phyloP scores from a whole-genome alignment of 2,797 vertebrate species.

The Danio albolineatus region DNA sequence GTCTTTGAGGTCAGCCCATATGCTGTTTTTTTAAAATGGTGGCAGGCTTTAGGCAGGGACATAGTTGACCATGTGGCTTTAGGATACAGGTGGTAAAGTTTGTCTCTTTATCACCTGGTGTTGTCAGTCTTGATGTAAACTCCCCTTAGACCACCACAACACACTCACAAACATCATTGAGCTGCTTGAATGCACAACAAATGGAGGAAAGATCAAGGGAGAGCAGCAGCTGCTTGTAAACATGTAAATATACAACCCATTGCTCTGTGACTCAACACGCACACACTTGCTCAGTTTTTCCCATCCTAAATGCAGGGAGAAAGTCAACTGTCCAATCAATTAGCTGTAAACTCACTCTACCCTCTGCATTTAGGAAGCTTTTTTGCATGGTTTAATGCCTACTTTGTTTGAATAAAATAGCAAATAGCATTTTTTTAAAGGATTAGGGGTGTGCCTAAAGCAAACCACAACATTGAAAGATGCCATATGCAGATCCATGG shows the following conservation, averaged over 20 bases:
- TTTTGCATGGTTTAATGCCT: slow-evolving; percentile 69
- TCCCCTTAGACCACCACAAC: slow-evolving; percentile 59
- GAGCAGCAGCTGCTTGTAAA: slow-evolving; percentile 86
- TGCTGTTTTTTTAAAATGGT: slow-evolving; percentile 27
- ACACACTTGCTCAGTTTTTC: slow-evolving; percentile 49
- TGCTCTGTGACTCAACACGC: slow-evolving; percentile 69
- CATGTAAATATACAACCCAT: slow-evolving; percentile 80
- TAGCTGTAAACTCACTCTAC: slow-evolving; percentile 65
- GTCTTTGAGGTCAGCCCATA: slow-evolving; percentile 22
- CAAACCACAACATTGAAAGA: slow-evolving; percentile 82
- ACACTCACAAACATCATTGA: slow-evolving; percentile 64
- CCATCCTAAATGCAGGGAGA: slow-evolving; percentile 63
- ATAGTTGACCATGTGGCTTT: slow-evolving; percentile 69
- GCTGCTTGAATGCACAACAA: slow-evolving; percentile 70
- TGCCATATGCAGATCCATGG: slow-evolving; percentile 63
- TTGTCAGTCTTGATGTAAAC: slow-evolving; percentile 59
- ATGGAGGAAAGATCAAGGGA: slow-evolving; percentile 82
- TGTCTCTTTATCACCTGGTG: slow-evolving; percentile 64
- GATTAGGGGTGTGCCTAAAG: slow-evolving; percentile 77
- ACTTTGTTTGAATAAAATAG: slow-evolving; percentile 71
- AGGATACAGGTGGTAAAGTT: slow-evolving; percentile 76
- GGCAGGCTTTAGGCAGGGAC: slow-evolving; percentile 38
- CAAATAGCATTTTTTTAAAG: slow-evolving; percentile 80
- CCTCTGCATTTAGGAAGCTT: slow-evolving; percentile 42
- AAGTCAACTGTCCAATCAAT: slow-evolving; percentile 77